These are phyloP conservation scores for Akabosia matsudoensis DNA, from an alignment of 1,140 invertebrate species.

Conservation along the genomic window DNA sequence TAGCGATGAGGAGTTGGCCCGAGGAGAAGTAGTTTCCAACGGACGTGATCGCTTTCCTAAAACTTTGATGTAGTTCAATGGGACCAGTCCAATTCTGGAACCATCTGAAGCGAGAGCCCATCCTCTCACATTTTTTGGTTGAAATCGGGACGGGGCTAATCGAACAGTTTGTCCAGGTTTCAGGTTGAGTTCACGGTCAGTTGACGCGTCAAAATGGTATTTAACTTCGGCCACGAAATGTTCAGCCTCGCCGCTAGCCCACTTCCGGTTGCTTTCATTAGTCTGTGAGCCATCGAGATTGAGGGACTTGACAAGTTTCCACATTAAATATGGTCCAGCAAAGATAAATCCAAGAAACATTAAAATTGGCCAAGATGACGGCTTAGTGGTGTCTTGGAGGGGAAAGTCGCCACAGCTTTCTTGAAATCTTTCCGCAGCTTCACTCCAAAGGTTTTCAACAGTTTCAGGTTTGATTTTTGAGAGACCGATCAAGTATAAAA, in stretches of 20 bases:
- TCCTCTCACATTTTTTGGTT: conserved; percentile 67
- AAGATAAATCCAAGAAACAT: conserved; percentile 82
- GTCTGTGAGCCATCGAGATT: conserved; percentile 31
- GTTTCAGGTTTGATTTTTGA: conserved; percentile 46
- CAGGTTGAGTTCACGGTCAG: conserved; percentile 73
- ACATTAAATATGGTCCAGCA: conserved; percentile 86
- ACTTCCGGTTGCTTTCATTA: conserved; percentile 51
- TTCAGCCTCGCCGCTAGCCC: conserved; percentile 62
- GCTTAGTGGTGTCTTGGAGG: not conserved
- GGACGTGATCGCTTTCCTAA: conserved; percentile 22
- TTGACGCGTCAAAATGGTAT: conserved; percentile 70
- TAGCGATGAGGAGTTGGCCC: not conserved
- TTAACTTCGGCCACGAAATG: conserved; percentile 68
- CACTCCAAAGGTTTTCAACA: conserved; percentile 41
- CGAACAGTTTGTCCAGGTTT: conserved; percentile 70
- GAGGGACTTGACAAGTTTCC: conserved; percentile 69
- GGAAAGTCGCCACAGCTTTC: not conserved
- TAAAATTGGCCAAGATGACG: conserved; percentile 58
- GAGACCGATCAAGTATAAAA: conserved; percentile 63
- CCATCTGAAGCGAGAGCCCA: conserved; percentile 71
- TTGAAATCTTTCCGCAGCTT: not conserved
- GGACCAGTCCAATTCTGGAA: conserved; percentile 69
- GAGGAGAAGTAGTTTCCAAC: not conserved
- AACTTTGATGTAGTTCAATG: conserved; percentile 72
- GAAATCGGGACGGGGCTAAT: conserved; percentile 77